Evolutionary conservation across 2,797 vertebrate species (phyloP).

Genomic region (Enteromius paludinosus): DNA sequence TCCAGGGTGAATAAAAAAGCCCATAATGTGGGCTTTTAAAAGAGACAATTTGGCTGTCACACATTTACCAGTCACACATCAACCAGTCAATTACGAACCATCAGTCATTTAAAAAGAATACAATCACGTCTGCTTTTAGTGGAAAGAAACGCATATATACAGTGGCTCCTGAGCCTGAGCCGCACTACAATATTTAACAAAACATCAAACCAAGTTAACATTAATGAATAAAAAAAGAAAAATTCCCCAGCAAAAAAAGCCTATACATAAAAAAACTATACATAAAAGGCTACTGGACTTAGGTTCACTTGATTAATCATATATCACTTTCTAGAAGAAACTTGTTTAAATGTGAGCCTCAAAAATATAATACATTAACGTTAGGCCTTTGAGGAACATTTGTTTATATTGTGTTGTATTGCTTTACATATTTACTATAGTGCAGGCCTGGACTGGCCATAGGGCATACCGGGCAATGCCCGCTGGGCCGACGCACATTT

Average conservation of each 20-base stretch:
- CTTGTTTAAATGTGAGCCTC: neutral
- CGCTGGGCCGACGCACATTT: no score
- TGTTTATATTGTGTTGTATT: neutral
- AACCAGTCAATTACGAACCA: constrained; percentile 56
- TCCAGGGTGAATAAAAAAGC: constrained; percentile 2
- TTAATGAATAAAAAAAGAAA: neutral
- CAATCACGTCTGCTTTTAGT: constrained; percentile 24
- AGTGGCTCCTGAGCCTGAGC: constrained; percentile 1
- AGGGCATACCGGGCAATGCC: no score
- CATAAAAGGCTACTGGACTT: neutral
- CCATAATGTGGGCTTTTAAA: constrained; percentile 28
- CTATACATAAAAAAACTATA: no score
- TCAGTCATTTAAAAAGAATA: constrained; percentile 59
- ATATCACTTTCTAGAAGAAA: neutral
- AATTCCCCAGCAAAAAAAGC: neutral
- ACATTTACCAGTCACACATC: constrained; percentile 52
- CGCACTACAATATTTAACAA: neutral
- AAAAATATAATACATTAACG: neutral
- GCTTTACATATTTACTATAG: neutral
- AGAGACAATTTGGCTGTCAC: constrained; percentile 54
- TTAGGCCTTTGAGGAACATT: neutral
- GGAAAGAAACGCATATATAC: neutral
- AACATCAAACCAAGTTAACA: neutral
- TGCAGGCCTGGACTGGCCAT: no score
- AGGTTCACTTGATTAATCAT: neutral